Evolutionary conservation across 2,113 vertebrate species (phyloP).

Genomic region (Cricetomys ansorgei): DNA sequence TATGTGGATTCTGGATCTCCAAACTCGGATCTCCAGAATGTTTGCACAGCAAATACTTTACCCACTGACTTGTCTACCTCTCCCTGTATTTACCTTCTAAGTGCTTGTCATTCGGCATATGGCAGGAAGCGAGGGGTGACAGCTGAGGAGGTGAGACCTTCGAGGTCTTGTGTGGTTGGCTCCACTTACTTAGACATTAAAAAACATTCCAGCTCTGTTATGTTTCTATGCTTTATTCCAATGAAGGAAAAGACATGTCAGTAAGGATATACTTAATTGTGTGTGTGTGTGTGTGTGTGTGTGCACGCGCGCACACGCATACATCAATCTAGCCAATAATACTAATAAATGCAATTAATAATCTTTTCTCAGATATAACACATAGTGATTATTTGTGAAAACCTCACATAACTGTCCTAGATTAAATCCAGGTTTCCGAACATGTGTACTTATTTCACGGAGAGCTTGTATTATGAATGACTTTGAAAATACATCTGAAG

Average conservation of each 20-base stretch:
- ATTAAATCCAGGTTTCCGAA: conserved; percentile 33
- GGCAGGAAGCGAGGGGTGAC: background rate
- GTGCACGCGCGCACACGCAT: background rate
- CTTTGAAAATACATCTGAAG: background rate
- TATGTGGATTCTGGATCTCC: background rate
- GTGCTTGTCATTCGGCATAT: background rate
- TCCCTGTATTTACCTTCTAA: background rate
- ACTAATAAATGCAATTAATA: background rate
- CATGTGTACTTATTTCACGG: background rate
- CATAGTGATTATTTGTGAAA: background rate
- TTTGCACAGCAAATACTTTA: too few relatives aligned
- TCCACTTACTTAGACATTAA: background rate
- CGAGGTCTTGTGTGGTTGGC: background rate
- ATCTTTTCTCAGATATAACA: background rate
- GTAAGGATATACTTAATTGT: background rate
- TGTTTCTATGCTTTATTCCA: background rate
- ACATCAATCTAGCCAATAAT: background rate
- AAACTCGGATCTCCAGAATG: background rate
- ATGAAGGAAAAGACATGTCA: background rate
- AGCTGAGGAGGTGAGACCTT: background rate
- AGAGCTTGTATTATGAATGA: background rate
- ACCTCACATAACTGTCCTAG: background rate
- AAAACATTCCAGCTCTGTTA: background rate
- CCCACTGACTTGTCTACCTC: background rate
- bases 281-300: background rate